Evolutionary conservation across 2,113 vertebrate species (phyloP), one percentile per base, ranked within the genome.

Genomic region (Rhinogobius similis): DNA sequence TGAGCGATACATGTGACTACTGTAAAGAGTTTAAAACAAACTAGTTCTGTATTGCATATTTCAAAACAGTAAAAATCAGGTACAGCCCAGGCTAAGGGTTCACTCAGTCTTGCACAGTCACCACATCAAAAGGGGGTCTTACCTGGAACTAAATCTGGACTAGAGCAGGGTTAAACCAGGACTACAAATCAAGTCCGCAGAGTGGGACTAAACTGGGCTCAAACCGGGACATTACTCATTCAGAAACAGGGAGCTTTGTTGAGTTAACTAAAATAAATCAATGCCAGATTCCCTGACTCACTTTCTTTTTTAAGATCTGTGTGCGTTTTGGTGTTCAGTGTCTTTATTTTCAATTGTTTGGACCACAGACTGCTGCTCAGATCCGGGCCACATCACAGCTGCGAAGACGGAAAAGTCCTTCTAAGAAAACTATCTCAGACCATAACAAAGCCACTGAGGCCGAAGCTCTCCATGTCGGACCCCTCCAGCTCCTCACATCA

Each of bases 361-460:
- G 55, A 18, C 55, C 18, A 36, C 27, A 59, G 29, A 16, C 56
- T 36, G 29, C 46, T 29, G 44, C 65, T 73, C 36, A 52, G 41
- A 29, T 73, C 46, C 20, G n/a, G 46, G 46, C 46, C 52, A 75
- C 59, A 58, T 75, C 71, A 26, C 72, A 84, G 68, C 77, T 82
- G 79, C 55, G 64, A 1, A 50, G 4, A 18, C 72, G 26, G 29
- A 78, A 78, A 39, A 43, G 43, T 63, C 53, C 55, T 50, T 62
- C 46, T 44, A 36, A 70, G 21, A 72, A 56, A 82, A 75, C 78
- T 82, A 76, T 59, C 75, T 74, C 29, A 53, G 67, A 64, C 77
- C 74, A 39, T 18, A 73, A 78, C 68, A 76, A 69, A 41, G 48
- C 50, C 62, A 41, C 52, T 61, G 68, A 66, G 10, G 67, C 70